These are phyloP conservation scores for Podarcis raffonei DNA, from an alignment of 2,113 vertebrate genomes.

Conservation along the genomic window DNA sequence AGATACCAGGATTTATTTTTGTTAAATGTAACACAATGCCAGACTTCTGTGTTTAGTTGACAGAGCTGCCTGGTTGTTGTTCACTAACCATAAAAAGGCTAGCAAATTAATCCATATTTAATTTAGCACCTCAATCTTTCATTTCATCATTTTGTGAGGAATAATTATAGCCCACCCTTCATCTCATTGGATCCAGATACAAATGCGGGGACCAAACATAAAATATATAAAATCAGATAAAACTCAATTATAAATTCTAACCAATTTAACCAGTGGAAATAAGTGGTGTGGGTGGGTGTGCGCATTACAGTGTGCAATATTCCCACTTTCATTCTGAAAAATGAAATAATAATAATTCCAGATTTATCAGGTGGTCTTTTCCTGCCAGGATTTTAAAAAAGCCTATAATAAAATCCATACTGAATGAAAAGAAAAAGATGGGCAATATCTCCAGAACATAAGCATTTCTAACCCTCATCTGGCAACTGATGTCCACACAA, in stretches of 20 bases:
- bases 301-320: background rate
- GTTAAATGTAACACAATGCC: background rate
- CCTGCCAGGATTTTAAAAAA: background rate
- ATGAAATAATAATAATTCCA: background rate
- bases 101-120: background rate
- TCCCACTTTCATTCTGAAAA: background rate
- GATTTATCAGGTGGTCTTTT: background rate
- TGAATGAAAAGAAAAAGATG: background rate
- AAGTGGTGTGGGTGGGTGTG: too few relatives aligned
- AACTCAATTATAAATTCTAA: too few relatives aligned
- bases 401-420: background rate
- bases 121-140: background rate
- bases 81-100: too few relatives aligned
- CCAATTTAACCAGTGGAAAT: background rate
- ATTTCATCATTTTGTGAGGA: too few relatives aligned
- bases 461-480: too few relatives aligned
- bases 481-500: too few relatives aligned
- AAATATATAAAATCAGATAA: too few relatives aligned
- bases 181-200: too few relatives aligned
- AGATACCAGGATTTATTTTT: background rate
- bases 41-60: conserved; percentile 2
- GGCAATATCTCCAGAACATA: background rate
- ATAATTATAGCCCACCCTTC: too few relatives aligned
- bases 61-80: too few relatives aligned
- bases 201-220: too few relatives aligned